phyloP scores from a whole-genome alignment of 1,140 invertebrate genomes.

The Solenopsis fugax region DNA sequence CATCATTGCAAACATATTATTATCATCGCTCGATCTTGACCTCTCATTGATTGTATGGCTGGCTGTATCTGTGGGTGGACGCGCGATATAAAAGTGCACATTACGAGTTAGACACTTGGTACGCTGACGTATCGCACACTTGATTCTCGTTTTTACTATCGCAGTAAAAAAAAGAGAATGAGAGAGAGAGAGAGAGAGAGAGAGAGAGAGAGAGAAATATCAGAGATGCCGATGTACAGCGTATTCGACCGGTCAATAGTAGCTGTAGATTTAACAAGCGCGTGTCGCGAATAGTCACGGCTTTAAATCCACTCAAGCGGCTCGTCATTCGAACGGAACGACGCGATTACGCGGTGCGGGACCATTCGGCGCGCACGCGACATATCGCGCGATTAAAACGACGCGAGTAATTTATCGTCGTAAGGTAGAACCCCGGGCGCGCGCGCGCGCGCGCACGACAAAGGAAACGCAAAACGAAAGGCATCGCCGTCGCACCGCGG shows the following conservation, averaged over 20 bases:
- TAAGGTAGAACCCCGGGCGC: not conserved
- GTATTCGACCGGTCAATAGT: not conserved
- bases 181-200: too few relatives aligned
- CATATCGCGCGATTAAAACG: conserved; percentile 56
- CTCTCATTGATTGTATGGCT: conserved; percentile 7
- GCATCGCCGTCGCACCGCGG: not conserved
- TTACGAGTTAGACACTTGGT: not conserved
- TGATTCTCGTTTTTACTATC: not conserved
- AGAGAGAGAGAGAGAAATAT: too few relatives aligned
- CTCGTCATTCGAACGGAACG: conserved; percentile 36
- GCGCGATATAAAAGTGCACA: conserved; percentile 2
- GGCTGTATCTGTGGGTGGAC: not conserved
- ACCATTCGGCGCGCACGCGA: conserved; percentile 29
- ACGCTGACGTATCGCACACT: not conserved
- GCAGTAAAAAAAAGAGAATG: not conserved
- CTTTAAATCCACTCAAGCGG: conserved; percentile 20
- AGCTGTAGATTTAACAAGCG: conserved; percentile 21
- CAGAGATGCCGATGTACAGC: not conserved
- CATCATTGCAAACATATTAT: conserved; percentile 57
- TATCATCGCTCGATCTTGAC: conserved; percentile 28
- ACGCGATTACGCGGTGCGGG: conserved; percentile 32
- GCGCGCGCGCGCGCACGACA: conserved; percentile 5
- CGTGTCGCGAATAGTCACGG: conserved; percentile 8
- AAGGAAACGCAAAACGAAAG: conserved; percentile 54
- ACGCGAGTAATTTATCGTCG: conserved; percentile 52